A percentile compares a stretch with the other conserved stretches of the same genome.
These are phyloP conservation scores for Anthoptus insignis DNA, from an alignment of 2,888 invertebrate species.

Conservation along the genomic window DNA sequence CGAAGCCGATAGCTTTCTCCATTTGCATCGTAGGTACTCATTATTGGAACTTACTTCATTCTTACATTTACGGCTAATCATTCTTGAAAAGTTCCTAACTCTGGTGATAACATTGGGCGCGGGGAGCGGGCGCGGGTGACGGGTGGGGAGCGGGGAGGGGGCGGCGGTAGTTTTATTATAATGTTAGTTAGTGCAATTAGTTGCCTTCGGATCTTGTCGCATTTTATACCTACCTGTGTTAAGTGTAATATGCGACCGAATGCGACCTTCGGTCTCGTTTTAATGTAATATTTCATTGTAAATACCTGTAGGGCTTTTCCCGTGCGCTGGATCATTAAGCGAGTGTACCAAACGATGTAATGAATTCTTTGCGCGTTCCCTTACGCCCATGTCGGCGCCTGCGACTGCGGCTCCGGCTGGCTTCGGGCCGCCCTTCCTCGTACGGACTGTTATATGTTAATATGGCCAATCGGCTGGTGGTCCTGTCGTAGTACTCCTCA, in stretches of 20 bases:
- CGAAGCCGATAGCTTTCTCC: neutral
- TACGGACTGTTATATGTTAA: too few relatives aligned
- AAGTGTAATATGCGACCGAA: conserved; percentile 31
- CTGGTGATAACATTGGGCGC: conserved; percentile 28
- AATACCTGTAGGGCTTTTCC: conserved; percentile 24
- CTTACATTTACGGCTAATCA: conserved; percentile 14
- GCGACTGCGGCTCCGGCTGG: neutral
- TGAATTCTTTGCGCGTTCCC: conserved; percentile 23
- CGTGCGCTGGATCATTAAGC: conserved; percentile 14
- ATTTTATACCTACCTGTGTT: conserved; percentile 44
- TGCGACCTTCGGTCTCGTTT: conserved; percentile 23
- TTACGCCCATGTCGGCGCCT: conserved; percentile 12
- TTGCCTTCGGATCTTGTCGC: conserved; percentile 64
- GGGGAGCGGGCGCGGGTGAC: neutral
- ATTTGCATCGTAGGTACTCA: conserved; percentile 13
- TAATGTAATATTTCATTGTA: conserved; percentile 27
- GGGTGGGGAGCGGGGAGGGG: neutral
- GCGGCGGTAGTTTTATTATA: conserved; percentile 49
- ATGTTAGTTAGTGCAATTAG: conserved; percentile 68
- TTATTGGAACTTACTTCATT: conserved; percentile 16
- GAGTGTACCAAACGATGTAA: conserved; percentile 33
- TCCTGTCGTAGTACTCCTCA: too few relatives aligned
- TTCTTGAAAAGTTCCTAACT: conserved; percentile 31
- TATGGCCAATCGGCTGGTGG: too few relatives aligned
- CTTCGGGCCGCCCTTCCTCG: too few relatives aligned